Base-by-base conservation (phyloP, 2,113 vertebrate genomes). In the Bubo blakistoni region DNA sequence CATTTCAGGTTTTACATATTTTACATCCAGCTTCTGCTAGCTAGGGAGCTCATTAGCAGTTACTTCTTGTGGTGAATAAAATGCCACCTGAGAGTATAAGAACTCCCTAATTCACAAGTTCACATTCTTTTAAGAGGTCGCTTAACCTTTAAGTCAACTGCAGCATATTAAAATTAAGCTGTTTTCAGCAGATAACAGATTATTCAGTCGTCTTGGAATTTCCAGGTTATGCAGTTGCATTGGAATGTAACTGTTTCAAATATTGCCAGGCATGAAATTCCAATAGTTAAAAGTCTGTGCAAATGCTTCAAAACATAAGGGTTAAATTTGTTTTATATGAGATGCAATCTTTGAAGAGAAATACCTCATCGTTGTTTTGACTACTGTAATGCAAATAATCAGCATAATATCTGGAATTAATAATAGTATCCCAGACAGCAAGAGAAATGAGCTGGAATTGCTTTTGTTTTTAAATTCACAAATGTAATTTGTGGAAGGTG, bases 91-190 rank as follows among this genome's bases (percentile, higher is more conserved):
- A 97, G 93, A 97, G 66, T 86, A 71, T 63, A 73, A 93, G 83
- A 97, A 93, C 73, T 94, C 88, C 71, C 89, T 88, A 94, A 93
- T 96, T 97, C 96, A 95, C 69, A 96, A 90, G 92, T 97, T 98
- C 89, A 88, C 91, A 96, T 97, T 96, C 94, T 97, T 98, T 86
- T 97, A 96, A 97, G 92, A 97, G 86, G 95, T 98, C 88, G 92
- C 94, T 98, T 96, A 97, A 97, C 85, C 91, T 97, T 97, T 94
- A 96, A 96, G 84, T 97, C 74, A 96, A 95, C 96, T 94, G 91
- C 44, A 96, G 83, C 92, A 80, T 91, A 96, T 97, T 97, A 98
- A 97, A 62, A 95, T 91, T 91, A 94, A 88, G 94, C 90, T 96
- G 73, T 87, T 97, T 97, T 96, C 86, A 91, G 88, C 73, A 90